phyloP scores from a whole-genome alignment of 2,797 vertebrate species.

The Paratrypauchen microcephalus region DNA sequence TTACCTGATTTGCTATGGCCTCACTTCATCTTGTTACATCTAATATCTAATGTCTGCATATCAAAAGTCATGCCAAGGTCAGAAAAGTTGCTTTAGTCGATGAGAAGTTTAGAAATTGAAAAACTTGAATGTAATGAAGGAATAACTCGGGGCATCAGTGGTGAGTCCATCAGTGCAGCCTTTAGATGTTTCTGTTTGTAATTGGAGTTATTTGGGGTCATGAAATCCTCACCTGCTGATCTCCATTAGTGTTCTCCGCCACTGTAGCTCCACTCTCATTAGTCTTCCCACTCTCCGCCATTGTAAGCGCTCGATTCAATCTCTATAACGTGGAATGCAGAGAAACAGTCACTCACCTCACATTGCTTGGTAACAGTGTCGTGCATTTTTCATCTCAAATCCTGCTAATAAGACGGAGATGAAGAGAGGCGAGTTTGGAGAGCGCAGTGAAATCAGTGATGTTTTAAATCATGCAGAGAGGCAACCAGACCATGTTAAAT shows the following conservation, averaged over 20 bases:
- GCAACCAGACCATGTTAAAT: conserved; percentile 42
- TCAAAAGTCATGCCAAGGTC: conserved; percentile 4
- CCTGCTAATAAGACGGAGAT: conserved; percentile 28
- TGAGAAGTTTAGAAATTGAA: neutral
- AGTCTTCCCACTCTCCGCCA: conserved; percentile 69
- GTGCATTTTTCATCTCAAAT: conserved; percentile 29
- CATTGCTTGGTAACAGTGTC: conserved; percentile 45
- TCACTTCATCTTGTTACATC: neutral
- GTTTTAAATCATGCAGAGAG: conserved; percentile 37
- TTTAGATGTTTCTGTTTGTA: conserved; percentile 18
- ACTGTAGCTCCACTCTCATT: conserved; percentile 49
- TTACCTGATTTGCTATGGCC: neutral
- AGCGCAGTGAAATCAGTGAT: conserved; percentile 27
- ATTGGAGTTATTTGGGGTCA: conserved; percentile 34
- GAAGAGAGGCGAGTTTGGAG: conserved; percentile 10
- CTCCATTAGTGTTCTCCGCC: conserved; percentile 52
- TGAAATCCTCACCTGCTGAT: conserved; percentile 71
- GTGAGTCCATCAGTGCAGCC: neutral
- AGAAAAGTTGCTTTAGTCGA: neutral
- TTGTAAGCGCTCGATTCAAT: conserved; percentile 60
- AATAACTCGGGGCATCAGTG: neutral
- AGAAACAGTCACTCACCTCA: conserved; percentile 42
- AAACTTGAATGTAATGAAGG: neutral
- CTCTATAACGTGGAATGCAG: conserved; percentile 46
- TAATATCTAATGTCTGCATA: neutral